These are phyloP conservation scores for Trachelipus rathkii DNA, from an alignment of 1,140 invertebrate species.

Conservation along the genomic window DNA sequence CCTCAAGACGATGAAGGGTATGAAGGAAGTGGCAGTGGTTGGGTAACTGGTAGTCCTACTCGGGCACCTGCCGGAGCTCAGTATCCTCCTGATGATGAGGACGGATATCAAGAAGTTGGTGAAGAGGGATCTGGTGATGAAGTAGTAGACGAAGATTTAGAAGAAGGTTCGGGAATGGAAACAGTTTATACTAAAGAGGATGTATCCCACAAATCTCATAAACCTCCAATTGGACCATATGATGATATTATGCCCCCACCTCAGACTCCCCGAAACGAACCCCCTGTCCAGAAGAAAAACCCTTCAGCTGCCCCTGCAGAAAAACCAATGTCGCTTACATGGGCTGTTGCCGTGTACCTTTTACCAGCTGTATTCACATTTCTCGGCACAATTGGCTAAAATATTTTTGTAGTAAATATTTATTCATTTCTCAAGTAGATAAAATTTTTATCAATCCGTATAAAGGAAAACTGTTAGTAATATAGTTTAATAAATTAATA, in stretches of 20 bases:
- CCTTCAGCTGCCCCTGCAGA: slow-evolving; percentile 32
- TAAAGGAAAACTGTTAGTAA: too few relatives aligned
- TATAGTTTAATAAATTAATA: too few relatives aligned
- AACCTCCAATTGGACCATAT: background rate
- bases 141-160: background rate
- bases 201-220: background rate
- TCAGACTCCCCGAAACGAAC: slow-evolving; percentile 7
- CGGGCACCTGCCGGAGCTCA: slow-evolving; percentile 3
- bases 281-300: slow-evolving; percentile 23
- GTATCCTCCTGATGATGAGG: slow-evolving; percentile 38
- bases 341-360: slow-evolving; percentile 38
- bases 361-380: slow-evolving; percentile 38
- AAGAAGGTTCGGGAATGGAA: background rate
- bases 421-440: too few relatives aligned
- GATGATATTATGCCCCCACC: background rate
- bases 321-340: slow-evolving; percentile 34
- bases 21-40: slow-evolving; percentile 35
- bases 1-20: slow-evolving; percentile 23
- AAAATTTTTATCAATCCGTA: too few relatives aligned
- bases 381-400: slow-evolving; percentile 35
- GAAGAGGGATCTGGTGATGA: slow-evolving; percentile 31
- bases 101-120: slow-evolving; percentile 22
- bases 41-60: slow-evolving; percentile 20
- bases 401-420: too few relatives aligned
- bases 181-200: background rate